phyloP scores from a whole-genome alignment of 35 echinoderm and acorn worm species.

The Lytechinus variegatus region DNA sequence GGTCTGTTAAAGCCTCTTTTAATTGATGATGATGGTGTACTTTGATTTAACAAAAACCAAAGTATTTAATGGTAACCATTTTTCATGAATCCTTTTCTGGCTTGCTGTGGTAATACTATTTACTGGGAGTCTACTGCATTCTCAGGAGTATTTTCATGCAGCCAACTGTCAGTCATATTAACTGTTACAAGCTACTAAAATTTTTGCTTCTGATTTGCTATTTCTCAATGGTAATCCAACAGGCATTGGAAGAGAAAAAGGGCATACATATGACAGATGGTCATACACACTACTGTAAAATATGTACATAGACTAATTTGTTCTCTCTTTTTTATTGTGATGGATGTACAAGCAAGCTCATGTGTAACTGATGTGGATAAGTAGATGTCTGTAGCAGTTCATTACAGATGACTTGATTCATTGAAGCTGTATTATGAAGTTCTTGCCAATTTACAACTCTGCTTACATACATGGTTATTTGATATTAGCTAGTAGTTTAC shows the following conservation, averaged over 20 bases:
- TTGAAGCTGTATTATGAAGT: neutral
- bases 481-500: neutral
- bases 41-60: too few relatives aligned
- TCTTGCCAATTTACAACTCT: neutral
- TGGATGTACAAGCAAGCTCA: neutral
- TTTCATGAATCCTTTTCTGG: too few relatives aligned
- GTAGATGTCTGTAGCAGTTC: neutral
- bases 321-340: neutral
- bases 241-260: neutral
- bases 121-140: too few relatives aligned
- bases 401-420: slow-evolving; percentile 5
- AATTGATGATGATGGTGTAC: too few relatives aligned
- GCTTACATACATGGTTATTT: neutral
- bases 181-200: too few relatives aligned
- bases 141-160: too few relatives aligned
- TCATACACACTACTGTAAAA: neutral
- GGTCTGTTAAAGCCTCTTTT: too few relatives aligned
- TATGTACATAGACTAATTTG: slow-evolving; percentile 21
- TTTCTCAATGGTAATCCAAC: neutral
- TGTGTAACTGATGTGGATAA: neutral
- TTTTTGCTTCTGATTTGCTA: too few relatives aligned
- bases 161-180: too few relatives aligned
- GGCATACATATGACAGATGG: neutral
- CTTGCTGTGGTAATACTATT: too few relatives aligned
- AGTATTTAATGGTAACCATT: too few relatives aligned